These are phyloP conservation scores for Amazona vittata DNA, from an alignment of 2,113 vertebrate genomes.

Conservation along the genomic window DNA sequence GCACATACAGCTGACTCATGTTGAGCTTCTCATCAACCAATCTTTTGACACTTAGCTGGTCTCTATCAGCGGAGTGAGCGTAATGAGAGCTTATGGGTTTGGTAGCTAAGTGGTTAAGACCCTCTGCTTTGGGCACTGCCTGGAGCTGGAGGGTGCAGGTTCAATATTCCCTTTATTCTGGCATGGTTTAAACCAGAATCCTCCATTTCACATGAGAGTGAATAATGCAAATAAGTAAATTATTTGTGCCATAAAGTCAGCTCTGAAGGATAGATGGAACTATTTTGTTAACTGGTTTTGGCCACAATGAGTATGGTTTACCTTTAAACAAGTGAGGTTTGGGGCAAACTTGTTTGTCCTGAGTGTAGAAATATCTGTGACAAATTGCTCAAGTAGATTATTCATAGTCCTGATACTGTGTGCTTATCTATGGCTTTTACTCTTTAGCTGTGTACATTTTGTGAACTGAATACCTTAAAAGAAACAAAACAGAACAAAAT, in stretches of 20 bases:
- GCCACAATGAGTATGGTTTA: not conserved
- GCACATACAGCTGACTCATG: not conserved
- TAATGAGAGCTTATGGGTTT: not conserved
- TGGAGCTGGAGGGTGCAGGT: not conserved
- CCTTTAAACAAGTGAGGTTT: not conserved
- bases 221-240: not conserved
- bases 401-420: not conserved
- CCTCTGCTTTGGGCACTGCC: not conserved
- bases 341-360: not conserved
- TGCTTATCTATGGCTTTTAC: not conserved
- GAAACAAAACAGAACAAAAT: not conserved
- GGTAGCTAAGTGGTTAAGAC: not conserved
- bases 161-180: not conserved
- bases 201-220: not conserved
- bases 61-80: not conserved
- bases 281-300: not conserved
- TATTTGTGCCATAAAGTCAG: not conserved
- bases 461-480: not conserved
- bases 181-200: accelerated
- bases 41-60: not conserved
- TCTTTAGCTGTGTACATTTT: not conserved
- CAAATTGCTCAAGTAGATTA: not conserved
- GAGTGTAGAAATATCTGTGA: not conserved
- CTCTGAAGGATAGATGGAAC: not conserved
- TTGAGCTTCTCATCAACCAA: not conserved